Percentiles rank a stretch among this genome's conserved stretches.
Evolutionary conservation across 2,797 vertebrate genomes (phyloP).

Genomic region (Falco peregrinus): DNA sequence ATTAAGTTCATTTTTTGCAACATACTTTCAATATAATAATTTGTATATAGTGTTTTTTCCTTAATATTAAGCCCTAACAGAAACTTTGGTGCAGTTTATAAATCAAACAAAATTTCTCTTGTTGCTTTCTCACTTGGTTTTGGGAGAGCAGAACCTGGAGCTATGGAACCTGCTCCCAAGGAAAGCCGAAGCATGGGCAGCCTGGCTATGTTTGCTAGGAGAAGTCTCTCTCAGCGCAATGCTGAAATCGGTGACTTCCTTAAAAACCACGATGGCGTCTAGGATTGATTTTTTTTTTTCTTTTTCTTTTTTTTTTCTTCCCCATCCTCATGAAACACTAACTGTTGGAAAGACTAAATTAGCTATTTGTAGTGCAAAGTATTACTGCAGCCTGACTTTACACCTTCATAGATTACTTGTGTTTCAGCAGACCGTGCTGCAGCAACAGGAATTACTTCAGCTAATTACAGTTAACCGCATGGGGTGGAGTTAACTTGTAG

Average conservation of each 20-base stretch:
- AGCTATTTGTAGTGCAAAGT: neutral
- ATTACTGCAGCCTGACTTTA: neutral
- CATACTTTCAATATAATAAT: neutral
- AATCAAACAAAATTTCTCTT: neutral
- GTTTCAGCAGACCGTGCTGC: neutral
- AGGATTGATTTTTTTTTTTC: neutral
- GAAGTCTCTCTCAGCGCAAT: neutral
- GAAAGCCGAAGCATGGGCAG: neutral
- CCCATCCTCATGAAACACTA: neutral
- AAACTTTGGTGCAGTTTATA: neutral
- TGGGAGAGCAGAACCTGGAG: neutral
- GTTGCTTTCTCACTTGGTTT: neutral
- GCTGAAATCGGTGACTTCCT: neutral
- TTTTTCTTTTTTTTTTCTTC: too few relatives aligned
- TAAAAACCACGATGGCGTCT: neutral
- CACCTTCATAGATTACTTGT: neutral
- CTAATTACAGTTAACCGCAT: constrained; percentile 5
- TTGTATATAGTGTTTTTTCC: neutral
- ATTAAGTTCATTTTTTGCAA: neutral
- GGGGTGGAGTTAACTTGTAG: neutral
- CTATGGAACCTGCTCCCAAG: neutral
- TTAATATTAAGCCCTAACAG: neutral
- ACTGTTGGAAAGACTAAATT: neutral
- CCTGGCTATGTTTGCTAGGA: neutral
- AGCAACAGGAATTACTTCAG: neutral